Evolutionary conservation across 37 sponge, comb jelly and placozoan species (phyloP).

Genomic region (Beroe forskalii): DNA sequence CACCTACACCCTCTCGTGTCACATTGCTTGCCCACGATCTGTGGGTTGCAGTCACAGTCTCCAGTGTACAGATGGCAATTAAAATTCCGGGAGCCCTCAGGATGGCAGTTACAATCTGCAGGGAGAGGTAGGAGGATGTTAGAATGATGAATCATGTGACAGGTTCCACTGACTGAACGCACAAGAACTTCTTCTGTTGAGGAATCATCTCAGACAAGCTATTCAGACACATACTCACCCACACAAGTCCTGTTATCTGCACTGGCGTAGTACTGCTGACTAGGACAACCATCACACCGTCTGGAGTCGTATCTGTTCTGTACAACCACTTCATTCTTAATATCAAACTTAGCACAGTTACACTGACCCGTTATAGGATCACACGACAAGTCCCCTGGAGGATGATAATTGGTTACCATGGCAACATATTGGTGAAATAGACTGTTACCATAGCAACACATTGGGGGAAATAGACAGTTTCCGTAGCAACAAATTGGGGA

Average conservation of each 20-base stretch:
- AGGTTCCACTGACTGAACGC: too few species aligned
- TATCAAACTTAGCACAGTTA: background rate
- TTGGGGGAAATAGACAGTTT: too few species aligned
- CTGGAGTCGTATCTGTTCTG: background rate
- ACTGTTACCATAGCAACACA: too few species aligned
- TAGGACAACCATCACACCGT: conserved; percentile 47
- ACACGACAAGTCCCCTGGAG: conserved; percentile 25
- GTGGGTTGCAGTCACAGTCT: conserved; percentile 36
- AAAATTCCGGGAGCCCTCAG: background rate
- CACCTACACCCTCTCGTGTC: conserved; percentile 29
- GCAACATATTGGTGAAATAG: too few species aligned
- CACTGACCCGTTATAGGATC: conserved; percentile 41
- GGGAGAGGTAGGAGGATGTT: background rate
- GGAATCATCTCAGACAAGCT: too few species aligned
- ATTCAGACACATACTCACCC: too few species aligned
- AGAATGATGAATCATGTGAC: too few species aligned
- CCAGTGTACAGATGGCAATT: conserved; percentile 2
- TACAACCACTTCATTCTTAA: too few species aligned
- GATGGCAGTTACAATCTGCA: conserved; percentile 54
- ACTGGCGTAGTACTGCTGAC: background rate
- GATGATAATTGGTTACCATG: too few species aligned
- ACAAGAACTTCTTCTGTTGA: too few species aligned
- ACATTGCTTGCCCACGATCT: conserved; percentile 37
- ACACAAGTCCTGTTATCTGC: background rate
- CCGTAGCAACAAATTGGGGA: too few species aligned